Base-by-base conservation (phyloP, 2,797 vertebrate genomes). In the Odontamblyopus lacepedii region DNA sequence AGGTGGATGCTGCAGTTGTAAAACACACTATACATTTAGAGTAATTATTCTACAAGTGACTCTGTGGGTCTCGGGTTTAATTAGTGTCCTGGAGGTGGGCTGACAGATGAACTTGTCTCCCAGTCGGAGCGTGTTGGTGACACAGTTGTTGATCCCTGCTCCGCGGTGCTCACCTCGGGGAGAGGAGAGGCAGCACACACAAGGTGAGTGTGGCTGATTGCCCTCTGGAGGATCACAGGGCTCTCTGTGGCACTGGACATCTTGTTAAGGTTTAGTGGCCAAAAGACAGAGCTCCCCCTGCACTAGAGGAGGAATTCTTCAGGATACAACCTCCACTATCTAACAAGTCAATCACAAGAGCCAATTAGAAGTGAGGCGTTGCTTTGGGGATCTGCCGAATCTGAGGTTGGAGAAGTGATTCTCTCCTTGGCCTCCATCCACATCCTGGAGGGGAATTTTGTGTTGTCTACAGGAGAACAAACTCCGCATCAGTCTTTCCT, bases 291-390 rank as follows among this genome's bases (percentile, higher is more conserved):
- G 88, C 85, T 86, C 16, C 50, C 81, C 85, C 81, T 75, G 79
- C 87, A 88, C 78, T 90, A 91, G 83, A 87, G 83, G 80, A 78
- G 81, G 87, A 91, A 91, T 93, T 91, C 89, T 91, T 90, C 85
- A 88, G 87, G 78, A 88, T 86, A 84, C 87, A 79, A 83, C 89
- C 79, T 75, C 70, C 66, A 88, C 84, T 89, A 88, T 90, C 91
- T 92, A 92, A 94, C 87, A 91, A 93, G 89, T 89, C 91, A 94
- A 93, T 95, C 92, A 92, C 90, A 89, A 92, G 92, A 93, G 92
- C 92, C 92, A 95, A 95, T 95, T 94, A 94, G 87, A 88, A 85
- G 80, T 67, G 63, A 80, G 85, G 88, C 74, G 75, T 86, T 83
- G 86, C 90, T 92, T 88, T 85, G 83, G 89, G 92, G 89, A 90